Conservation (phyloP, 2,113 vertebrate species). For the cattle (Bos taurus) region DNA sequence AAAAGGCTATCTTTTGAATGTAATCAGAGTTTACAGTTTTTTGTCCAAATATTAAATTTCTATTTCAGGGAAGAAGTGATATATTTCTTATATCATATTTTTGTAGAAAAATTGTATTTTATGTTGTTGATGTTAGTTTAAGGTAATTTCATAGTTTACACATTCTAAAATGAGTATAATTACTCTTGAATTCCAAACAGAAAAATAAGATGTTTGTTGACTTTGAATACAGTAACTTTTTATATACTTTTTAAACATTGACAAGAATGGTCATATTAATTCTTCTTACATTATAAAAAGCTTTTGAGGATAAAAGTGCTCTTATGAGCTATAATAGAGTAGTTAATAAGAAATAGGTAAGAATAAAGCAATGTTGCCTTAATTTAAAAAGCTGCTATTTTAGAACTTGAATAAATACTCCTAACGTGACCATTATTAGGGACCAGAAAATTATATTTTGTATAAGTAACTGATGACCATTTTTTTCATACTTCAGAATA, state of each 20-base stretch:
- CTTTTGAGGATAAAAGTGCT: conserved; percentile 56
- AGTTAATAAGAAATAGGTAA: conserved; percentile 45
- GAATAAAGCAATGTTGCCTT: conserved; percentile 56
- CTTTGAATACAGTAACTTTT: conserved; percentile 61
- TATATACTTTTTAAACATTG: conserved; percentile 55
- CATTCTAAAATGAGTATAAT: conserved; percentile 68
- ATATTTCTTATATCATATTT: conserved; percentile 79
- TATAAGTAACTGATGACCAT: background rate
- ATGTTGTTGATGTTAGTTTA: conserved; percentile 49
- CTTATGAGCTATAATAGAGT: conserved; percentile 29
- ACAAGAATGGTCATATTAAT: conserved; percentile 33
- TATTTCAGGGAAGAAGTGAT: conserved; percentile 81
- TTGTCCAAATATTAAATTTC: conserved; percentile 81
- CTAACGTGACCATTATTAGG: background rate
- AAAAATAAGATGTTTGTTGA: conserved; percentile 54
- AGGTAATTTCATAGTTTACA: conserved; percentile 71
- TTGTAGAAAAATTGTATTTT: conserved; percentile 77
- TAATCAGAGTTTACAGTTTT: conserved; percentile 84
- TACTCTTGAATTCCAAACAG: conserved; percentile 69
- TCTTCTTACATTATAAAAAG: conserved; percentile 60
- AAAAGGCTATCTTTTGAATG: conserved; percentile 80
- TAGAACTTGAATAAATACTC: conserved; percentile 51
- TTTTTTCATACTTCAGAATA: conserved; percentile 42
- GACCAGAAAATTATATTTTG: conserved; percentile 31
- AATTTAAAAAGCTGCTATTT: conserved; percentile 54